phyloP scores from a whole-genome alignment of 2,113 vertebrate genomes.

The Odontophorus gujanensis region DNA sequence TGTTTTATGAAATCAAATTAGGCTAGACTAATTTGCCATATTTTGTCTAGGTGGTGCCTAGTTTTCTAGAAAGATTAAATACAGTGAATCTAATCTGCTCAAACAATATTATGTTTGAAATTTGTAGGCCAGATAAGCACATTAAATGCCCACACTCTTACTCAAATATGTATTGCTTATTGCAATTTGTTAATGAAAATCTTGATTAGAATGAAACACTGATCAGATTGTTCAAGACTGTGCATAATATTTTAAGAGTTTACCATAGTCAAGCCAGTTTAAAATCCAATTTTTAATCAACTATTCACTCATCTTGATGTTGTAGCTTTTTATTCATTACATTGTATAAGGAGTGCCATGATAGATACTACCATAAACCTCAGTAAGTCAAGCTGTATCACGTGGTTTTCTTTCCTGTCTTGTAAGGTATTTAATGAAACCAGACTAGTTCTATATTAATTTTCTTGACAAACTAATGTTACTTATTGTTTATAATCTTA shows the following conservation, averaged over 20 bases:
- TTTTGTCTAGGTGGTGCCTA: neutral
- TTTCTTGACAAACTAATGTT: slow-evolving; percentile 9
- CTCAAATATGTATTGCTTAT: neutral
- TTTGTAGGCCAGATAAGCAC: neutral
- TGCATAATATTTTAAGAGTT: neutral
- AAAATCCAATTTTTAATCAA: neutral
- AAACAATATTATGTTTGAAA: neutral
- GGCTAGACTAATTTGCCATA: slow-evolving; percentile 5
- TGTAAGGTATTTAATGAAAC: neutral
- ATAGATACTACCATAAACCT: neutral
- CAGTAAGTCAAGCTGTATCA: neutral
- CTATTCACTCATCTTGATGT: neutral
- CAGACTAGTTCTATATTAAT: neutral
- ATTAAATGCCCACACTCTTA: neutral
- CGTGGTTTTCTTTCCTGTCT: neutral
- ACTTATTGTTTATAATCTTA: neutral
- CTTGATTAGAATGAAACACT: neutral
- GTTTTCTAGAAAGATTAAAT: slow-evolving; percentile 36
- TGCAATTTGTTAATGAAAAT: neutral
- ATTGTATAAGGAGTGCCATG: neutral
- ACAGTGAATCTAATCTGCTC: neutral
- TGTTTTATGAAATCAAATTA: slow-evolving; percentile 4
- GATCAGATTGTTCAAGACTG: neutral
- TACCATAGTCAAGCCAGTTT: neutral
- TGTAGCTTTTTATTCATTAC: neutral